Conservation (phyloP, 2,797 vertebrate species). For the Sylvia borin region DNA sequence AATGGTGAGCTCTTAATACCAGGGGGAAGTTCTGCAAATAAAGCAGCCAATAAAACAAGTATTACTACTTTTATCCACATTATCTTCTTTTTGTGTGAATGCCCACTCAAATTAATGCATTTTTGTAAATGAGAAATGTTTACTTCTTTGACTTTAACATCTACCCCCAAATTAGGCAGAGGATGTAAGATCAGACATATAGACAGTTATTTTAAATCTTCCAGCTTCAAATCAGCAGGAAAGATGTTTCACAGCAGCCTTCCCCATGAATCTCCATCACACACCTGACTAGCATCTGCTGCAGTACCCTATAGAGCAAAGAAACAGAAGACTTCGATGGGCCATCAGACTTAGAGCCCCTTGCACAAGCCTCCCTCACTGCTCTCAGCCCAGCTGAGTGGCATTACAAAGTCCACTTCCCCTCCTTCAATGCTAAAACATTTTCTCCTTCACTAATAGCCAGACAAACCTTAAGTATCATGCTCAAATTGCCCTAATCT, state of each 20-base stretch:
- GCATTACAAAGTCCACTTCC: neutral
- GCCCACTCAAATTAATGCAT: neutral
- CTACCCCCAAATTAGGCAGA: neutral
- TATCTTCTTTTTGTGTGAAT: neutral
- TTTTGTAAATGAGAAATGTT: neutral
- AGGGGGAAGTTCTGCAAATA: neutral
- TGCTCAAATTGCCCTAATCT: conserved; percentile 21
- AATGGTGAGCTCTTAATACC: neutral
- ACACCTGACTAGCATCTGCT: conserved; percentile 35
- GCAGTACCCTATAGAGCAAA: neutral
- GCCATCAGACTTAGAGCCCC: neutral
- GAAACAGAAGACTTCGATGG: neutral
- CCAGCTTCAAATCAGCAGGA: neutral
- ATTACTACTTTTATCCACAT: neutral
- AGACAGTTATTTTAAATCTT: neutral
- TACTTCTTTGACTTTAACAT: neutral
- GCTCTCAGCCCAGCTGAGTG: neutral
- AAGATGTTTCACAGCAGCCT: neutral
- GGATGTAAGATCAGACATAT: neutral
- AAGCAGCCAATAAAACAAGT: neutral
- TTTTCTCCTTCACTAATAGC: conserved; percentile 23
- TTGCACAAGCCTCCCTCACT: neutral
- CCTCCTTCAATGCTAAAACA: neutral
- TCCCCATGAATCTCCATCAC: neutral
- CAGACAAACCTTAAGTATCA: conserved; percentile 27